Evolutionary conservation across 92 coral and sea anemone species (phyloP).

Genomic region (Paragorgia papillata): DNA sequence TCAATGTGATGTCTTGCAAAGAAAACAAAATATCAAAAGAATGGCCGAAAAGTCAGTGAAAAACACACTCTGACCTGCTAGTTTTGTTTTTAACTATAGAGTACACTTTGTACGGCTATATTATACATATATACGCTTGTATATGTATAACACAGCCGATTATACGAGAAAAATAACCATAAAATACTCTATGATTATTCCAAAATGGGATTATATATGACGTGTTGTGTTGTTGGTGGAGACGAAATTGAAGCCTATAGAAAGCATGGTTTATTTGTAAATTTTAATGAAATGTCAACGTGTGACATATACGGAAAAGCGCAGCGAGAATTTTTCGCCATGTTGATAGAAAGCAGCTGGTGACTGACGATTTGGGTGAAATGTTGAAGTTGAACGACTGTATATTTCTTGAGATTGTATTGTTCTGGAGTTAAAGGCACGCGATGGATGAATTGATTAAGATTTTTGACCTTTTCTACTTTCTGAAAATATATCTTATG

Average conservation of each 20-base stretch:
- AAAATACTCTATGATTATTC: slow-evolving; percentile 42
- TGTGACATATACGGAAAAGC: slow-evolving; percentile 7
- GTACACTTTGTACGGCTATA: no score
- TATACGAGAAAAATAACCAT: slow-evolving; percentile 29
- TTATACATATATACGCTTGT: slow-evolving; percentile 32
- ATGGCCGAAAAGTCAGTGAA: background rate
- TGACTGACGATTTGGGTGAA: background rate
- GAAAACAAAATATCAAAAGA: slow-evolving; percentile 1
- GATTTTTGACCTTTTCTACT: no score
- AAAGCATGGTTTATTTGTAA: slow-evolving; percentile 26
- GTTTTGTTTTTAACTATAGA: background rate
- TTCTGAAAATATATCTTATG: no score
- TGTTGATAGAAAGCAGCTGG: slow-evolving; percentile 19
- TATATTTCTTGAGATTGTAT: no score
- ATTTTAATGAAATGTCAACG: slow-evolving; percentile 40
- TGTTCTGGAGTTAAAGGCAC: no score
- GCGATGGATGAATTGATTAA: no score
- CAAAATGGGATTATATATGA: slow-evolving; percentile 45
- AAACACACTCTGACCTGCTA: background rate
- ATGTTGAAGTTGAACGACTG: no score
- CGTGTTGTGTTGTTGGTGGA: slow-evolving; percentile 46
- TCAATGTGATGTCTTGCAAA: slow-evolving; percentile 16
- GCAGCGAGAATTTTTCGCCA: slow-evolving; percentile 1
- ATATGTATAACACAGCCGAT: slow-evolving; percentile 35
- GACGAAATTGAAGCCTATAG: slow-evolving; percentile 33